phyloP scores from a whole-genome alignment of 2,797 vertebrate genomes.

The Strix occidentalis region DNA sequence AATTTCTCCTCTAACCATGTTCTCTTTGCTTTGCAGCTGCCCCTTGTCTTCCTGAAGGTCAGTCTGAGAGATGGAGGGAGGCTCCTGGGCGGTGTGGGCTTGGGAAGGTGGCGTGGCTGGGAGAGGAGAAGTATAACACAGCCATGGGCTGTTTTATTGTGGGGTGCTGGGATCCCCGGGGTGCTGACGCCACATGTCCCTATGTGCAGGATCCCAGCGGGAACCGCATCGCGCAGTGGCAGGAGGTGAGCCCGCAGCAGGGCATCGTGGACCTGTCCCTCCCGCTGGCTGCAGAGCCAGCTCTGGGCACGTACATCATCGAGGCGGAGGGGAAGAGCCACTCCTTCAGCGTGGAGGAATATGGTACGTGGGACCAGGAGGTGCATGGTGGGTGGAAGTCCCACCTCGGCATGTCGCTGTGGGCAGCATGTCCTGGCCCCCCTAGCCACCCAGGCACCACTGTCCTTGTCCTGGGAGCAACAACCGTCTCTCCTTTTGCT shows the following conservation, averaged over 20 bases:
- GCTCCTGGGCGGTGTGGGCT: background rate
- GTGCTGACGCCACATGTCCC: fast-evolving
- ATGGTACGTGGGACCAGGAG: background rate
- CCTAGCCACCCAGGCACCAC: background rate
- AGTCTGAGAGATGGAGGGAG: background rate
- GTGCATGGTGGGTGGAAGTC: background rate
- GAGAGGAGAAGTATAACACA: background rate
- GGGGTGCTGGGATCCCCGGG: fast-evolving
- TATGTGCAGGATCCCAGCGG: background rate
- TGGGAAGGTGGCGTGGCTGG: background rate
- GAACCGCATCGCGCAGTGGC: conserved; percentile 15
- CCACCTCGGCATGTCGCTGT: background rate
- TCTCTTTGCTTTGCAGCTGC: conserved; percentile 28
- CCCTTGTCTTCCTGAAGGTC: background rate
- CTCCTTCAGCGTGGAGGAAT: conserved; percentile 10
- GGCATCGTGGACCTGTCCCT: conserved; percentile 19
- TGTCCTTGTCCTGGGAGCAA: background rate
- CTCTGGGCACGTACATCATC: background rate
- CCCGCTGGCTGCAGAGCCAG: background rate
- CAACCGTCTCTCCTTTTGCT: background rate
- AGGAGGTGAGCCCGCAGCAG: background rate
- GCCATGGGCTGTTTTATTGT: fast-evolving
- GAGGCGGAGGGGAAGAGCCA: background rate
- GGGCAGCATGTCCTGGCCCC: background rate
- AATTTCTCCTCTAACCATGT: background rate